Base-by-base conservation (phyloP, 2,888 invertebrate genomes). In the Coenonympha glycerion region DNA sequence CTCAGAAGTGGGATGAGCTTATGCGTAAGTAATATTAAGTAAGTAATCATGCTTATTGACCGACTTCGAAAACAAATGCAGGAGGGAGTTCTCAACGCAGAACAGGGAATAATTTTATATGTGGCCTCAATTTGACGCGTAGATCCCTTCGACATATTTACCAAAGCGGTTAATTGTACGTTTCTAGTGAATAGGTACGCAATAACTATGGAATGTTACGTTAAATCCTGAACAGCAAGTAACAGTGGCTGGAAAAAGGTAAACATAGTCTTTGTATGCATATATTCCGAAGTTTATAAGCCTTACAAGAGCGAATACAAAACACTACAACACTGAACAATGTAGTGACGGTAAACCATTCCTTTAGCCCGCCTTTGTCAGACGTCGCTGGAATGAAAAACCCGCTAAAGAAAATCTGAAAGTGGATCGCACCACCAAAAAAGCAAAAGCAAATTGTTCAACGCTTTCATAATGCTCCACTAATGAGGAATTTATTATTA, bases 311-410 rank as follows among this genome's bases (percentile, higher is more conserved):
- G 15, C 15, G 37, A 22, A 21, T 22, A 22, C 13, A 9, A 37
- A 37, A 21, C 21, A 21, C 18, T 37, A 37, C 21, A 37, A 21
- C 6, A 37, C 37, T 13, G 42, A 31, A 42, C 42, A 42, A 42
- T 42, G 42, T 42, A 31, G 42, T n/a, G n/a, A 42, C 31, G 18
- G 30, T 42, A 42, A 42, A 42, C 42, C 42, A 42, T 42, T 42
- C 42, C 31, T 31, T 42, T 31, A 31, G 31, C 8, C 2, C 31
- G 42, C 42, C 31, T 42, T 42, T 42, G 42, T 42, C 31, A 31
- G 19, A 30, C 31, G 19, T 31, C 15, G 19, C 42, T 42, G 19
- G 13, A 42, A 30, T 31, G 42, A 30, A 42, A 42, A 31, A n/a
- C n/a, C 19, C 42, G 42, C 30, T 31, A 42, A 42, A 42, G 31